A percentile compares a stretch with the other conserved stretches of the same genome.
phyloP scores from a whole-genome alignment of 2,113 vertebrate genomes.

The Melanerpes aurifrons region DNA sequence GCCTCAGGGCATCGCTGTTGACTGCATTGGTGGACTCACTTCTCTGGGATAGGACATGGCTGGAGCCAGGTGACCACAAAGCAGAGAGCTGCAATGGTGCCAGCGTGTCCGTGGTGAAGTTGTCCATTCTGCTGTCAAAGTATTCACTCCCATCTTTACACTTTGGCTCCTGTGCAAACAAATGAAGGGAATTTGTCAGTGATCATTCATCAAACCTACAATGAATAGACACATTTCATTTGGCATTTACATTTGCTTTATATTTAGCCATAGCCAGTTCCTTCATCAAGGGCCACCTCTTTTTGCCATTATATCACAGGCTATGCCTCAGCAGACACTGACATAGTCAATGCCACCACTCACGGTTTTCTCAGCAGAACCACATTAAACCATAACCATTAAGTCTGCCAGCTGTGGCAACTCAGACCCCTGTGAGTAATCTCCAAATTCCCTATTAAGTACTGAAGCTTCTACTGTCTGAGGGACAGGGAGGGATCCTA shows the following conservation, averaged over 20 bases:
- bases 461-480: not conserved
- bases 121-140: slow-evolving; percentile 89
- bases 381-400: not conserved
- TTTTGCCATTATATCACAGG: not conserved
- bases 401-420: not conserved
- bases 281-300: not conserved
- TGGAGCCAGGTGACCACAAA: slow-evolving; percentile 82
- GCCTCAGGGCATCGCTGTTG: slow-evolving; percentile 81
- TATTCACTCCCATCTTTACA: slow-evolving; percentile 87
- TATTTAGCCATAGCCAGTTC: not conserved
- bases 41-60: slow-evolving; percentile 77
- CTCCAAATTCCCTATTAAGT: not conserved
- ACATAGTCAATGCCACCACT: not conserved
- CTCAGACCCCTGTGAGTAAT: not conserved
- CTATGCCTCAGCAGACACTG: not conserved
- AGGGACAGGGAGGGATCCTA: not conserved
- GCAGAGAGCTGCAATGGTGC: slow-evolving; percentile 81
- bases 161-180: slow-evolving; percentile 82
- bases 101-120: slow-evolving; percentile 81
- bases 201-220: accelerated
- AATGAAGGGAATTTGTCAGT: not conserved
- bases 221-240: not conserved
- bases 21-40: slow-evolving; percentile 83
- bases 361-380: not conserved
- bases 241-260: not conserved